Evolutionary conservation across 1,140 invertebrate genomes (phyloP), one percentile per base, ranked within the genome.

Genomic region (Euwallacea fornicatus): DNA sequence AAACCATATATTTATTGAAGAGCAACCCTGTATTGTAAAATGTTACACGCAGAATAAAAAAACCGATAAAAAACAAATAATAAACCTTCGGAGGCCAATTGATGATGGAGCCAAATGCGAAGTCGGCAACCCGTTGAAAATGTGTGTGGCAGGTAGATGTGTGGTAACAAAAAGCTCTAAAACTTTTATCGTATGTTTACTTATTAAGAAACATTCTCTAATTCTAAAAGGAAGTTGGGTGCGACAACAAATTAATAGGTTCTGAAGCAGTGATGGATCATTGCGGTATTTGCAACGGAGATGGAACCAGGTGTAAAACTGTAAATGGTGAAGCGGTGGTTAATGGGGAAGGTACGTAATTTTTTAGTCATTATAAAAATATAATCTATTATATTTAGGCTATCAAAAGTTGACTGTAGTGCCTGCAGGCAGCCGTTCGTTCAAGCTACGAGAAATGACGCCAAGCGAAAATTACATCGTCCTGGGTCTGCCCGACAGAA

Each of bases 251-350:
- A 7, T 21, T 66, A 6, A 78, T 90, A 4, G 87, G 89, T 75
- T 90, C 89, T 0, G 80, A 83, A 46, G 88, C 88, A 0, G 82
- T 86, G 41, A 87, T 90, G 70, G 90, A 91, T 77, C 78, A 84
- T 7, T 91, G 90, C 76, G 89, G 89, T 0, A 79, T 90, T 6
- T 91, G 90, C 78, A 86, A 89, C 74, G 89, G 90, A 2, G 88
- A 90, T 74, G 89, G 88, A 0, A 86, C 86, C 0, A 83, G 85
- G n/a, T 91, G 90, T 74, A 84, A 76, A 50, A 7, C 9, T 9
- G 43, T 64, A 9, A 43, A 42, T 3, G 59, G 41, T 33, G 41
- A 42, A 11, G 16, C n/a, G 10, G 16, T n/a, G 16, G 16, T 15
- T 2, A 3, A 15, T 7, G 21, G 21, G 21, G 21, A 33, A 33